Conservation (phyloP, 2,888 invertebrate genomes). For the Erynnis tages region DNA sequence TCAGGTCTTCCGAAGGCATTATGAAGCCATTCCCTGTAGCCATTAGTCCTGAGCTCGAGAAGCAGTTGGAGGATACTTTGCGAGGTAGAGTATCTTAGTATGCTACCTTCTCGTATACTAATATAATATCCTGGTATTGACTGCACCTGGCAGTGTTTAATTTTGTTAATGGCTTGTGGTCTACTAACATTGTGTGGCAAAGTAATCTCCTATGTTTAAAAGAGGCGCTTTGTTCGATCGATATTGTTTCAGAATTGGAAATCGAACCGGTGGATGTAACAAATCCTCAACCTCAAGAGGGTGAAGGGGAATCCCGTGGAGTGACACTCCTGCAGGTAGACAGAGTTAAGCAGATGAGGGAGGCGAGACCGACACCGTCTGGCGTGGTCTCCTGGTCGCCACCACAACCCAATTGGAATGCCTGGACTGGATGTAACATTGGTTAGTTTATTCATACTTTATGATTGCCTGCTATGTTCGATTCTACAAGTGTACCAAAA, state of each 20-base stretch:
- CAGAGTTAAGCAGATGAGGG: constrained; percentile 82
- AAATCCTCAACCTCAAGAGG: constrained; percentile 34
- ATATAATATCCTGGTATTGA: too few species aligned
- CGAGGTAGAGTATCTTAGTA: constrained; percentile 46
- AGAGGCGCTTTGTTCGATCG: neutral
- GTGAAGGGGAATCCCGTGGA: constrained; percentile 32
- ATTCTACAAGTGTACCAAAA: too few species aligned
- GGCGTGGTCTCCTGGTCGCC: constrained; percentile 98
- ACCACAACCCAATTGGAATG: constrained; percentile 97
- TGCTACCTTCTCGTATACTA: too few species aligned
- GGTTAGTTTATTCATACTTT: constrained; percentile 76
- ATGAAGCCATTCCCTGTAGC: constrained; percentile 90
- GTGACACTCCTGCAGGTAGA: constrained; percentile 62
- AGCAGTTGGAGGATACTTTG: constrained; percentile 81
- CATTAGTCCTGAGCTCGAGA: constrained; percentile 86
- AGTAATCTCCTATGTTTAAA: neutral
- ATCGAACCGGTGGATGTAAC: constrained; percentile 59
- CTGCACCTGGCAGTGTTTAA: too few species aligned
- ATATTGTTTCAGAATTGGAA: constrained; percentile 48
- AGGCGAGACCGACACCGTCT: constrained; percentile 82
- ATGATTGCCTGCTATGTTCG: too few species aligned
- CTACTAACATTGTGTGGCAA: neutral
- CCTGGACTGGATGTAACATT: constrained; percentile 98
- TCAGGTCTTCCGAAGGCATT: constrained; percentile 82
- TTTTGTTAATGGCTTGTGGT: too few species aligned